phyloP scores from a whole-genome alignment of 2,888 invertebrate genomes.

The Spodoptera exigua region DNA sequence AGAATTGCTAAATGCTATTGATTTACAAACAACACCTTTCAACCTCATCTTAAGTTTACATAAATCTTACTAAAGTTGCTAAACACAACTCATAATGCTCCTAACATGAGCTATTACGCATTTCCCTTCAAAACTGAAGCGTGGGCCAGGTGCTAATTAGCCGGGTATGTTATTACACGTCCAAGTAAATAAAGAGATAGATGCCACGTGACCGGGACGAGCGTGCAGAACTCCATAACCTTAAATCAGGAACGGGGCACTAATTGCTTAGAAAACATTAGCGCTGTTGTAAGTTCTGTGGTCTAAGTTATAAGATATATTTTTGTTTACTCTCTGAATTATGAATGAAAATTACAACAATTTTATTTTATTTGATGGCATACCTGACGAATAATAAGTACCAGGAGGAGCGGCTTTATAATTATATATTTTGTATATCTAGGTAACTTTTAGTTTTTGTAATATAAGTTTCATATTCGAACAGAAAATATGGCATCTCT shows the following conservation, averaged over 20 bases:
- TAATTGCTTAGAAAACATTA: constrained; percentile 88
- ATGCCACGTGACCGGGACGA: constrained; percentile 82
- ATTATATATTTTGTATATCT: too few species aligned
- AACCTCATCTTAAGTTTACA: constrained; percentile 20
- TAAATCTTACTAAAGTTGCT: constrained; percentile 9
- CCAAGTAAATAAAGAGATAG: constrained; percentile 85
- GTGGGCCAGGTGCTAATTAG: constrained; percentile 70
- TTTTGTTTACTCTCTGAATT: too few species aligned
- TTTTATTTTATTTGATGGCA: too few species aligned
- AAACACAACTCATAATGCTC: constrained; percentile 8
- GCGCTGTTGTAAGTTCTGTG: constrained; percentile 64
- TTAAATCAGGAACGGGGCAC: constrained; percentile 86
- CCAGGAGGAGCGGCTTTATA: too few species aligned
- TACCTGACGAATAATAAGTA: too few species aligned
- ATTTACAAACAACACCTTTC: constrained; percentile 3
- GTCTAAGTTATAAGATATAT: constrained; percentile 60
- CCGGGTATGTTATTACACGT: constrained; percentile 76
- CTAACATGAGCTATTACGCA: constrained; percentile 25
- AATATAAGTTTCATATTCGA: too few species aligned
- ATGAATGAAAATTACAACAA: too few species aligned
- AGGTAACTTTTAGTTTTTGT: too few species aligned
- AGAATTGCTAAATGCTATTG: too few species aligned
- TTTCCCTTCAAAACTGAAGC: constrained; percentile 35
- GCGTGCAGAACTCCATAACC: constrained; percentile 80
- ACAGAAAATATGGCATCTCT: too few species aligned